A percentile compares a stretch with the other conserved stretches of the same genome.
Conservation (phyloP, 2,797 vertebrate species). For the Dromococcyx pavoninus region DNA sequence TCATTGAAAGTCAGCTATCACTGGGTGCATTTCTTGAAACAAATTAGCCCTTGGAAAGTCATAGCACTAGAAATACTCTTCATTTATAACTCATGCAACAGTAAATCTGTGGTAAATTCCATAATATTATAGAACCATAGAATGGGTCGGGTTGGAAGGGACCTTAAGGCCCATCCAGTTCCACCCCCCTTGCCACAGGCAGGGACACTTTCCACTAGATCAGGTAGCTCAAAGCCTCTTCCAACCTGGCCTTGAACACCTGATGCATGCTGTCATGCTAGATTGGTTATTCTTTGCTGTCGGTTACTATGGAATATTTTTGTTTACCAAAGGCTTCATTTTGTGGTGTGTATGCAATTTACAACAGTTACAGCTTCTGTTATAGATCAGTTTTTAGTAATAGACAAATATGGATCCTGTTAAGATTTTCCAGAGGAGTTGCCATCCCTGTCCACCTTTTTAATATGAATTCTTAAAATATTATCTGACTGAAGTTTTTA, state of each 20-base stretch:
- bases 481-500: not conserved
- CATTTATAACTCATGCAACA: not conserved
- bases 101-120: not conserved
- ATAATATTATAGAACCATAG: not conserved
- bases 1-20: not conserved
- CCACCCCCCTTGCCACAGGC: too few species aligned
- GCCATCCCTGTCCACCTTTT: not conserved
- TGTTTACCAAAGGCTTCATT: not conserved
- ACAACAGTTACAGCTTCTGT: not conserved
- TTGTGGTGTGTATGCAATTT: not conserved
- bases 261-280: not conserved
- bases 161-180: too few species aligned
- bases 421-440: not conserved
- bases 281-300: not conserved
- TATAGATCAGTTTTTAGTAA: not conserved
- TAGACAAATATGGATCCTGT: not conserved
- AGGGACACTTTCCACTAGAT: too few species aligned
- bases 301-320: not conserved
- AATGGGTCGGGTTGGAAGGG: too few species aligned
- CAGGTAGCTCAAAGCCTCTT: too few species aligned
- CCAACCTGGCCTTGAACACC: too few species aligned
- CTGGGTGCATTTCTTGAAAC: not conserved
- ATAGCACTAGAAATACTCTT: not conserved
- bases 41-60: not conserved
- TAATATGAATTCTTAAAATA: not conserved